Evolutionary conservation across 2,888 invertebrate genomes (phyloP), one percentile per base, ranked within the genome.

Genomic region (Yponomeuta sedellus): DNA sequence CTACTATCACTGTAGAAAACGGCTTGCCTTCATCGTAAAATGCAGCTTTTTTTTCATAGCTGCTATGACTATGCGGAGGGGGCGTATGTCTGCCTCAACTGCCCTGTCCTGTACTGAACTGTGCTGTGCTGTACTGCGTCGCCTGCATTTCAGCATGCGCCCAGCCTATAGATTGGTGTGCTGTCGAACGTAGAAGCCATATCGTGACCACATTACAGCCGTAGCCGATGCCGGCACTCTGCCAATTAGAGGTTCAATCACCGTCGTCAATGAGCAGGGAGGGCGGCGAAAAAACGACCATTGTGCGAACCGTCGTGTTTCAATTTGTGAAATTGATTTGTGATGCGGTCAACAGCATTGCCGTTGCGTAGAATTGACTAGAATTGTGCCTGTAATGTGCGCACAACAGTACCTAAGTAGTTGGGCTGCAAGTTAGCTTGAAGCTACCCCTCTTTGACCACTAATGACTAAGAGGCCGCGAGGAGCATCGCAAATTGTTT

Each of bases 241-340:
- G 80, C 77, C 86, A 86, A 87, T 88, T 88, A 85, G 76, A 81
- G 83, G 88, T 86, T 88, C 88, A 87, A 77, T 88, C 84, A 86
- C 85, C 85, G 78, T 71, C 77, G 70, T 28, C 28, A 28, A 61
- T 34, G 28, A 22, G 12, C 28, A 16, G 28, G 25, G 70, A 72
- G 72, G 70, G 72, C 65, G 68, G 72, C 68, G 70, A 75, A 79
- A 81, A 82, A 81, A 81, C 77, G 73, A 74, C 68, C 72, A 71
- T 75, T 76, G 73, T 74, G 71, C 65, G 74, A 72, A 71, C 76
- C 78, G 79, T 80, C 83, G 82, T 82, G 82, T 83, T 84, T 82
- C 86, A 85, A 85, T 88, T 86, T 83, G 78, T 74, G 70, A 80
- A 86, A 87, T 85, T 83, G 85, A 85, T 86, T 86, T 81, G 83